These are phyloP conservation scores for Nannoperca australis DNA, from an alignment of 2,797 vertebrate genomes.

Conservation along the genomic window DNA sequence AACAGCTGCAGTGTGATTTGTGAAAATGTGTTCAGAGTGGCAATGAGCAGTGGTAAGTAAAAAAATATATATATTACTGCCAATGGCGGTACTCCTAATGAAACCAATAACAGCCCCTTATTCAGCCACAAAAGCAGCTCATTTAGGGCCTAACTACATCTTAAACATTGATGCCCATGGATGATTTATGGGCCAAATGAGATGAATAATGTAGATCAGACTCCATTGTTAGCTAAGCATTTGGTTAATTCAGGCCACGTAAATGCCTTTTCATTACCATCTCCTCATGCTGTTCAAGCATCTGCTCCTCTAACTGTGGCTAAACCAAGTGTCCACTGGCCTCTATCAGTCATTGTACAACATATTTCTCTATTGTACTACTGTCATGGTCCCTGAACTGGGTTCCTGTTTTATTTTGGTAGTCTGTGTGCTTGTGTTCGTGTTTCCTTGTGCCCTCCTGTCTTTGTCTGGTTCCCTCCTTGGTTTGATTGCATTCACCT, in stretches of 20 bases:
- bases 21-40: constrained; percentile 16
- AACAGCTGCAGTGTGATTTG: constrained; percentile 7
- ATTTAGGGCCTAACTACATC: constrained; percentile 32
- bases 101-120: constrained; percentile 49
- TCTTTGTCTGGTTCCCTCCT: no score
- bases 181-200: constrained; percentile 61
- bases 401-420: no score
- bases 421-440: no score
- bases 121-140: constrained; percentile 38
- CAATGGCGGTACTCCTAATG: constrained; percentile 40
- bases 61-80: no score
- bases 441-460: no score
- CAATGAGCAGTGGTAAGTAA: constrained; percentile 13
- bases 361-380: no score
- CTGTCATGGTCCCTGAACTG: no score
- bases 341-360: constrained; percentile 23
- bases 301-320: constrained; percentile 42
- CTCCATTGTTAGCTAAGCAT: constrained; percentile 33
- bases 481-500: no score
- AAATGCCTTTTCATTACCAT: constrained; percentile 48
- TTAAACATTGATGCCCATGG: constrained; percentile 44
- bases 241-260: constrained; percentile 57
- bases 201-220: constrained; percentile 58
- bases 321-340: constrained; percentile 20
- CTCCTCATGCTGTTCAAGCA: constrained; percentile 54